These are phyloP conservation scores for Strigamia transsilvanica DNA, from an alignment of 2,888 invertebrate genomes.

Conservation along the genomic window DNA sequence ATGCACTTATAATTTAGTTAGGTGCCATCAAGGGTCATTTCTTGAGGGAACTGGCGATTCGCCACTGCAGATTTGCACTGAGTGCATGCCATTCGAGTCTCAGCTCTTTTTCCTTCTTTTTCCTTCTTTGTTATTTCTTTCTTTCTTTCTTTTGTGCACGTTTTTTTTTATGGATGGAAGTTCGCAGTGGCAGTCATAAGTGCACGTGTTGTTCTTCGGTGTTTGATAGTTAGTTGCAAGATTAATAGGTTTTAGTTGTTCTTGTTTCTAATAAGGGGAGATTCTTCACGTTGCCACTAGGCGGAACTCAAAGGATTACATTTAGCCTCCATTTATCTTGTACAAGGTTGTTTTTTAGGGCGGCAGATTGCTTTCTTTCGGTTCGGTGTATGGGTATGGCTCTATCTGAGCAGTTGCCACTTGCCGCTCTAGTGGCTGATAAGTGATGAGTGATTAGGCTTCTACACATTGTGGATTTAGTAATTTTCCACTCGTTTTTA, in stretches of 20 bases:
- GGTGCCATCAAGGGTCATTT: slow-evolving; percentile 37
- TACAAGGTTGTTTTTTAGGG: neutral
- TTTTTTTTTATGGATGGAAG: neutral
- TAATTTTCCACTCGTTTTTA: neutral
- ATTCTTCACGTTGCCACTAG: neutral
- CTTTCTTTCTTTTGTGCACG: neutral
- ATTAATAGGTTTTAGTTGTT: neutral
- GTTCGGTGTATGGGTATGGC: neutral
- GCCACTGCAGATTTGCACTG: slow-evolving; percentile 23
- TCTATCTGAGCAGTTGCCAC: neutral
- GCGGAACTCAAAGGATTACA: neutral
- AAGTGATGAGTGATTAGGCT: slow-evolving; percentile 42
- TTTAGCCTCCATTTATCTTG: slow-evolving; percentile 18
- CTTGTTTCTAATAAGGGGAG: slow-evolving; percentile 16
- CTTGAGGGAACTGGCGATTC: neutral
- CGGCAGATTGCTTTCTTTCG: too few relatives aligned
- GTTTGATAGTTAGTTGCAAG: neutral
- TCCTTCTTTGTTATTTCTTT: neutral
- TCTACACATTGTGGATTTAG: slow-evolving; percentile 2
- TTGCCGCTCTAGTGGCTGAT: slow-evolving; percentile 9
- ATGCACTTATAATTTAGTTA: slow-evolving; percentile 47
- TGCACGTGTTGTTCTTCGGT: neutral
- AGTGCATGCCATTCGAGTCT: neutral
- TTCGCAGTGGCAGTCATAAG: neutral
- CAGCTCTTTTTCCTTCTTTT: neutral